Conservation (phyloP, 2,888 invertebrate genomes). For the Panopea generosa region DNA sequence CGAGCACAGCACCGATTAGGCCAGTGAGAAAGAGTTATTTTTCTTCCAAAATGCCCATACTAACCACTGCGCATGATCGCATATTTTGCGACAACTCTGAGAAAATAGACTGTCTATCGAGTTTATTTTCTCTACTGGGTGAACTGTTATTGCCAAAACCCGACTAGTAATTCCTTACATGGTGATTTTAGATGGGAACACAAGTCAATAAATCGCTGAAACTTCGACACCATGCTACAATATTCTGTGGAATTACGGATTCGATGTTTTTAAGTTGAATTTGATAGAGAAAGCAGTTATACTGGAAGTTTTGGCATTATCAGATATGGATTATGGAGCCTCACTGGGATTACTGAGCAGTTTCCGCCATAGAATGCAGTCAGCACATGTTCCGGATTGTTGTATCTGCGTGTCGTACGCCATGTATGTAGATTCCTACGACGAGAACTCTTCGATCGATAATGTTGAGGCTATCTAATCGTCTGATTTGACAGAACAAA, state of each 20-base stretch:
- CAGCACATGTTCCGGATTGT: too few species aligned
- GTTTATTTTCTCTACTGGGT: slow-evolving; percentile 25
- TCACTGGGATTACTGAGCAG: too few species aligned
- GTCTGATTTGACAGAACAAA: slow-evolving; percentile 9
- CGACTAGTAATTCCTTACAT: slow-evolving; percentile 27
- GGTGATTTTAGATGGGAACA: slow-evolving; percentile 10
- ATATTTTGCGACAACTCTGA: slow-evolving; percentile 22
- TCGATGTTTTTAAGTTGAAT: too few species aligned
- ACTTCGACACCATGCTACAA: slow-evolving; percentile 5
- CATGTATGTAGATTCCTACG: neutral
- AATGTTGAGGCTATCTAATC: slow-evolving; percentile 2
- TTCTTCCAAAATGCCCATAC: neutral
- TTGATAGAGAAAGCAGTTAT: too few species aligned
- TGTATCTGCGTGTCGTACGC: neutral
- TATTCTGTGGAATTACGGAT: slow-evolving; percentile 5
- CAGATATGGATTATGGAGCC: too few species aligned
- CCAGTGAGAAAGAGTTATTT: neutral
- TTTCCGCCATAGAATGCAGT: too few species aligned
- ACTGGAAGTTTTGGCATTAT: too few species aligned
- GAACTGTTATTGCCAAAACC: slow-evolving; percentile 18
- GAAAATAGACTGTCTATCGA: slow-evolving; percentile 39
- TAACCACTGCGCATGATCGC: slow-evolving; percentile 23
- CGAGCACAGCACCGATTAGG: too few species aligned
- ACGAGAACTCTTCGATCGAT: slow-evolving; percentile 7
- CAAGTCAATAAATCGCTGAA: slow-evolving; percentile 31